These are phyloP conservation scores for Callithrix jacchus DNA, from an alignment of 2,113 vertebrate species.

Conservation along the genomic window DNA sequence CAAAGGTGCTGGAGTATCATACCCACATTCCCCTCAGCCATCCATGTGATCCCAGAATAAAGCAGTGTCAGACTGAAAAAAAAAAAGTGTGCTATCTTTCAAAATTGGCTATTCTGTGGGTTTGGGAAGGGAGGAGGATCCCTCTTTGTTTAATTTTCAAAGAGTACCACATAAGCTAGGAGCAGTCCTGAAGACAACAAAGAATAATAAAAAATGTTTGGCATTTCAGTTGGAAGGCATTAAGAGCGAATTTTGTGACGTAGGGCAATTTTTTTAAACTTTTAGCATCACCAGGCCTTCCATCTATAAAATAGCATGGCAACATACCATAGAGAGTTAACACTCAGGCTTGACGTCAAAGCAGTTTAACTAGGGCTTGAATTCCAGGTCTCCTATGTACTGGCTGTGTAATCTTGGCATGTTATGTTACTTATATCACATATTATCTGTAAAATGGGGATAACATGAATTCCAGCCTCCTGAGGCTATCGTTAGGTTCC, in stretches of 20 bases:
- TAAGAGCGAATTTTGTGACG: neutral
- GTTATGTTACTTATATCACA: neutral
- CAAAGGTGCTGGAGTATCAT: neutral
- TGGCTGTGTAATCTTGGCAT: neutral
- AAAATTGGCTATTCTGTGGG: neutral
- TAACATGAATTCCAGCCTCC: neutral
- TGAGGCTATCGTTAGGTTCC: neutral
- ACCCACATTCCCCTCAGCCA: neutral
- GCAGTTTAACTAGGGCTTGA: neutral
- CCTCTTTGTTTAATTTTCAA: neutral
- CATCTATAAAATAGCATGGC: neutral
- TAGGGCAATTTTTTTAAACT: neutral
- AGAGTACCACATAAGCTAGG: neutral
- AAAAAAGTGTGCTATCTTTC: neutral
- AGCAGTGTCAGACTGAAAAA: neutral
- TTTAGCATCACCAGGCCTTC: neutral
- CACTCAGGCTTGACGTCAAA: neutral
- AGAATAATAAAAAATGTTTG: neutral
- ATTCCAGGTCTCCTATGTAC: neutral
- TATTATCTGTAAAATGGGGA: slow-evolving; percentile 45
- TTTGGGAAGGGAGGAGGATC: fast-evolving
- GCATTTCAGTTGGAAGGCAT: neutral
- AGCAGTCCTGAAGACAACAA: neutral
- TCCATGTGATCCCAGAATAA: neutral
- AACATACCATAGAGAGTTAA: neutral